Percentiles rank a stretch among this genome's conserved stretches.
phyloP scores from a whole-genome alignment of 1,140 invertebrate species.

The Lamellibrachia luymesi region DNA sequence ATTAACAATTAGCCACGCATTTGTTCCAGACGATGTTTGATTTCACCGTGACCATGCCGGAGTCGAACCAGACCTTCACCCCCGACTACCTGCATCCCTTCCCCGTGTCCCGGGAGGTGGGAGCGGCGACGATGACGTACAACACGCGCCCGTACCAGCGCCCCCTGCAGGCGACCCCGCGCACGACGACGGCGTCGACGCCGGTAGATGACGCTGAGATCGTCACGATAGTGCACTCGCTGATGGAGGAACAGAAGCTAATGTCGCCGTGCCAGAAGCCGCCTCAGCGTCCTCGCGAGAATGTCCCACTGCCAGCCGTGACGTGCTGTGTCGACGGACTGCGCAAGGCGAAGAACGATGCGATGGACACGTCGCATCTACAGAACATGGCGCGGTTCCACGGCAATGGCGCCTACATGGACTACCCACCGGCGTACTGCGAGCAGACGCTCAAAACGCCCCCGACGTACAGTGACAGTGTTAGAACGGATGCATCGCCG shows the following conservation, averaged over 20 bases:
- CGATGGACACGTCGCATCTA: neutral
- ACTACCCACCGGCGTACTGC: neutral
- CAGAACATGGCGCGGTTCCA: neutral
- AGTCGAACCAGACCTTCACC: neutral
- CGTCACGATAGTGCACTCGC: neutral
- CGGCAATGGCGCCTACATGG: neutral
- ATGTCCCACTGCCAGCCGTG: neutral
- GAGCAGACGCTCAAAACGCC: neutral
- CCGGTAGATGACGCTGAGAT: neutral
- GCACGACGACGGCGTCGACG: neutral
- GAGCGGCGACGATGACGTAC: neutral
- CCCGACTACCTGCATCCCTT: neutral
- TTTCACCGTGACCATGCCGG: neutral
- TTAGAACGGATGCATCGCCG: neutral
- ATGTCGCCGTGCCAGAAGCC: neutral
- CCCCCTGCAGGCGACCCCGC: neutral
- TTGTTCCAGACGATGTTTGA: neutral
- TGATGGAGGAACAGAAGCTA: neutral
- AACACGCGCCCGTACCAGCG: neutral
- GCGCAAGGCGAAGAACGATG: neutral
- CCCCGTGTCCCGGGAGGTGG: neutral
- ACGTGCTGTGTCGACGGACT: neutral
- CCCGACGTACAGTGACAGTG: neutral
- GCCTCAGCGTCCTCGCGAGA: neutral
- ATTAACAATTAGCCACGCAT: neutral